Conservation (phyloP, 2,888 invertebrate species). For the Diplazon laetatorius region DNA sequence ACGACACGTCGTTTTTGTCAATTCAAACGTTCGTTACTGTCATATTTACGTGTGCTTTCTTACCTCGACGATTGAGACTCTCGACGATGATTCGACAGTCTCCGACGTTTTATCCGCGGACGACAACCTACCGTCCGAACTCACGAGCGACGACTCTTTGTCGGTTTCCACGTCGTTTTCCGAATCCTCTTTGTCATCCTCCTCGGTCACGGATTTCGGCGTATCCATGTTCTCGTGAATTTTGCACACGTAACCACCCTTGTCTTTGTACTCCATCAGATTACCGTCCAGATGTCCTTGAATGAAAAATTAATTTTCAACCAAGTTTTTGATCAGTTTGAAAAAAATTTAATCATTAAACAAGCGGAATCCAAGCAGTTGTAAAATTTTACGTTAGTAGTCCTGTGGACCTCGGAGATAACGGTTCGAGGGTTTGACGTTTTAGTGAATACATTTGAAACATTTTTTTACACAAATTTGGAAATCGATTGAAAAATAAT, state of each 20-base stretch:
- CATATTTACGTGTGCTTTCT: conserved; percentile 68
- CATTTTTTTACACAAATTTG: no score
- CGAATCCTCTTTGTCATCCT: conserved; percentile 73
- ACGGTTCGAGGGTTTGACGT: no score
- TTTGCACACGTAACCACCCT: conserved; percentile 72
- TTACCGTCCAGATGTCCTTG: conserved; percentile 76
- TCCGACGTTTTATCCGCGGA: conserved; percentile 67
- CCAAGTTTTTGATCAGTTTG: no score
- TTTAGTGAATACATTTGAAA: no score
- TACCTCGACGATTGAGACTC: conserved; percentile 80
- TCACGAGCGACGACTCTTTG: conserved; percentile 73
- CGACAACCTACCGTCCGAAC: conserved; percentile 73
- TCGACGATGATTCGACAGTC: conserved; percentile 75
- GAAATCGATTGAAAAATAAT: no score
- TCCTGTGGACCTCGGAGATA: no score
- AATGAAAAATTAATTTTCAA: conserved; percentile 19
- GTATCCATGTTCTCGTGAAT: conserved; percentile 70
- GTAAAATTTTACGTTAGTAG: no score
- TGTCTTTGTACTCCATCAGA: conserved; percentile 71
- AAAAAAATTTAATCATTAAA: no score
- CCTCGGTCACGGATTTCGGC: conserved; percentile 50
- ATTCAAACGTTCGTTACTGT: no score
- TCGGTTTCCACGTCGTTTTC: conserved; percentile 75
- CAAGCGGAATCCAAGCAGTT: no score
- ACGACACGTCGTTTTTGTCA: background rate